Base-by-base conservation (phyloP, 2,888 invertebrate species). In the Coenonympha glycerion region DNA sequence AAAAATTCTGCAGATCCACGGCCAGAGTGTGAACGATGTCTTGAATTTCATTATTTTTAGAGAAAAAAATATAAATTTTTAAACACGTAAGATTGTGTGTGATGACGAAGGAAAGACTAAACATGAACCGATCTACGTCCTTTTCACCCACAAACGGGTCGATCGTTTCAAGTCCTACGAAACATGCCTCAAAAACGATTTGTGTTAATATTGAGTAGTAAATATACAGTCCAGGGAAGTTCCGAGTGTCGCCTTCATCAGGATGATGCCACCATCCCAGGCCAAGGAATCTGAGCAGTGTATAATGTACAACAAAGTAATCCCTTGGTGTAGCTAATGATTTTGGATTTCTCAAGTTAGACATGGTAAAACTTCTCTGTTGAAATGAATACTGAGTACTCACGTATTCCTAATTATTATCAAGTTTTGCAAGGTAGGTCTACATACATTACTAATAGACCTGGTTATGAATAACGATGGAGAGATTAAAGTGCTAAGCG, bases 211-310 rank as follows among this genome's bases (percentile, higher is more conserved):
- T 73, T 0, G 81, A 65, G 59, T 87, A 87, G 55, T 76, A 84
- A 1, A 86, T 47, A 49, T 87, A 87, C 63, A 68, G 72, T 31
- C 79, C 76, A 1, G 73, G 73, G 53, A 86, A 86, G 56, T 87
- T 87, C 3, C 63, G 63, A 0, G 68, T 76, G 11, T 82, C 68
- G 1, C 52, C 63, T 65, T 85, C 76, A 49, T 86, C 83, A 0
- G 87, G 85, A 45, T 80, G 75, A 57, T 87, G 87, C 86, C 86
- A 87, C 87, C 86, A 86, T 18, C 87, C 87, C 1, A 87, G 58
- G 0, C 86, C 86, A 3, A 86, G 64, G 46, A 78, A 74, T 45
- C 87, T 70, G 3, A 87, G 56, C 16, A 87, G 63, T n/a, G 59
- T 51, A 52, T 66, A 87, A 57, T 87, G 86, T 24, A 79, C 60